Evolutionary conservation across 2,113 vertebrate genomes (phyloP).

Genomic region (Corvus moneduloides): DNA sequence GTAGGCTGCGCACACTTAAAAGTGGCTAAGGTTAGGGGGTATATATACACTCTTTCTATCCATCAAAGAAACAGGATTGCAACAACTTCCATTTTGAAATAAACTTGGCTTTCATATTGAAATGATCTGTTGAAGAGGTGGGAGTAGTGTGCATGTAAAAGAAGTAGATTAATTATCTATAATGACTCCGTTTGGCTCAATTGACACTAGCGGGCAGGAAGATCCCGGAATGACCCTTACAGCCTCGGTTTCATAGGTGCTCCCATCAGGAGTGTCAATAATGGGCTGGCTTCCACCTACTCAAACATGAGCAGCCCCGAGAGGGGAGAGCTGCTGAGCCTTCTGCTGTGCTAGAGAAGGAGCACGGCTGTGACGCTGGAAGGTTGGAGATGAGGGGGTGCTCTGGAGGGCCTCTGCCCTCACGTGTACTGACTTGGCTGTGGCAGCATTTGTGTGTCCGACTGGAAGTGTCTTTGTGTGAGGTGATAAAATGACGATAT

Average conservation of each 20-base stretch:
- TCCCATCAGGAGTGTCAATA: neutral
- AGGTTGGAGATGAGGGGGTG: neutral
- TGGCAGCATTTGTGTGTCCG: neutral
- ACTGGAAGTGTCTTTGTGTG: neutral
- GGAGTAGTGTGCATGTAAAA: neutral
- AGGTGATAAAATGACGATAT: neutral
- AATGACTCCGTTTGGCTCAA: neutral
- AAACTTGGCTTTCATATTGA: neutral
- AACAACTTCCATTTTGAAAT: neutral
- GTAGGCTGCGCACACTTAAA: too few species aligned
- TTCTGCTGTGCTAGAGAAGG: neutral
- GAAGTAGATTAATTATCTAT: neutral
- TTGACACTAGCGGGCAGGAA: neutral
- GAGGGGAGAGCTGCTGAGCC: neutral
- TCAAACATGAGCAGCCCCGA: neutral
- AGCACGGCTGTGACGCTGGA: neutral
- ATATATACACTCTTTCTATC: neutral
- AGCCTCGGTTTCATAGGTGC: fast-evolving
- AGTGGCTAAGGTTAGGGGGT: neutral
- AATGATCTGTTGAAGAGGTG: neutral
- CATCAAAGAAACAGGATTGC: neutral
- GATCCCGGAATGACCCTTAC: neutral
- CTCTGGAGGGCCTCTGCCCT: neutral
- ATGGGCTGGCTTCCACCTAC: neutral
- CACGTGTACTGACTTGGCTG: fast-evolving